Percentiles rank a stretch among this genome's conserved stretches.
Evolutionary conservation across 2,113 vertebrate genomes (phyloP).

Genomic region (Podiceps cristatus): DNA sequence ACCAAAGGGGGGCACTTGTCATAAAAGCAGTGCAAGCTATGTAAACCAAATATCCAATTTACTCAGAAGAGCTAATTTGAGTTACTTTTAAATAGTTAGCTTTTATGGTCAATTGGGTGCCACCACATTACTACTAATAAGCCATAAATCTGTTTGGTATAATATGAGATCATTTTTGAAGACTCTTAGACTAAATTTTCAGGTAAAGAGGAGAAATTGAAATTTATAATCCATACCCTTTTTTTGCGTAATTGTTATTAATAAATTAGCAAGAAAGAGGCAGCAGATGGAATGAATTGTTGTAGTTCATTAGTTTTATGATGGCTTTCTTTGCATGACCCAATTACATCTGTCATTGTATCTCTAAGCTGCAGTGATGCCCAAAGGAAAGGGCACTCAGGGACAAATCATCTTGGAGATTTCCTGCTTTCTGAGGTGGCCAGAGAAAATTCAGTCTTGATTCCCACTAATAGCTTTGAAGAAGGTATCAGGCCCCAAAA

Average conservation of each 20-base stretch:
- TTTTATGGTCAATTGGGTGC: conserved; percentile 79
- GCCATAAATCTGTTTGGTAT: conserved; percentile 73
- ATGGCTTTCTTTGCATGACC: conserved; percentile 73
- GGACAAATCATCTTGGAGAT: conserved; percentile 25
- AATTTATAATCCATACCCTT: conserved; percentile 76
- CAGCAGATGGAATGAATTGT: conserved; percentile 75
- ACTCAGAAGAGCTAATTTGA: conserved; percentile 64
- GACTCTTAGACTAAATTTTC: conserved; percentile 67
- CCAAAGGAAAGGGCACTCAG: conserved; percentile 60
- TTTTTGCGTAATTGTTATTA: conserved; percentile 81
- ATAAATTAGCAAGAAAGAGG: conserved; percentile 78
- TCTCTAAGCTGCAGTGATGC: conserved; percentile 54
- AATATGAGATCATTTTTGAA: conserved; percentile 73
- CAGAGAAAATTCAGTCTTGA: neutral
- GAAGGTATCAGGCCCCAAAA: neutral
- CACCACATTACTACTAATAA: conserved; percentile 75
- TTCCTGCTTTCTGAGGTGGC: neutral
- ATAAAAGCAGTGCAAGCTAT: neutral
- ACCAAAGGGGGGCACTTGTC: neutral
- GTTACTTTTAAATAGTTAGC: conserved; percentile 74
- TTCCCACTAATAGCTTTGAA: neutral
- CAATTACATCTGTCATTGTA: conserved; percentile 70
- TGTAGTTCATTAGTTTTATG: conserved; percentile 79
- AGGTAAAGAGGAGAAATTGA: conserved; percentile 75
- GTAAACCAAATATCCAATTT: conserved; percentile 68